These are phyloP conservation scores for Serranus cabrilla DNA, from an alignment of 2,797 vertebrate species.

Conservation along the genomic window DNA sequence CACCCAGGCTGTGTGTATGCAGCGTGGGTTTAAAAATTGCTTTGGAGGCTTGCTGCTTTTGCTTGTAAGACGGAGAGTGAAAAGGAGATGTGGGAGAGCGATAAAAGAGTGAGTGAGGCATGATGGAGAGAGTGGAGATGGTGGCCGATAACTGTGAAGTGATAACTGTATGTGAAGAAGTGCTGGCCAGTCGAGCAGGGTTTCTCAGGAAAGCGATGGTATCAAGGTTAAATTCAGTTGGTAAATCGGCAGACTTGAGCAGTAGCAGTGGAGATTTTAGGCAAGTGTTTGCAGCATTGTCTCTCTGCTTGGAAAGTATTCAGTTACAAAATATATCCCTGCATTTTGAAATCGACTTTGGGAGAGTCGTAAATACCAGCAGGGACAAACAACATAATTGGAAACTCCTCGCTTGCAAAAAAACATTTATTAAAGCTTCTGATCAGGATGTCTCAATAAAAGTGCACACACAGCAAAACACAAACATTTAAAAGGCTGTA, in stretches of 20 bases:
- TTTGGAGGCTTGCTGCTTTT: constrained; percentile 32
- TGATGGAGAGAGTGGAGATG: constrained; percentile 25
- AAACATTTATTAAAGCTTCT: not conserved
- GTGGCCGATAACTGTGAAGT: constrained; percentile 9
- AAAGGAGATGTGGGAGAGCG: constrained; percentile 28
- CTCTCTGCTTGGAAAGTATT: not conserved
- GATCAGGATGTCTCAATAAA: not conserved
- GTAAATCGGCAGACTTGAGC: not conserved
- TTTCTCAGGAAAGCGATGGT: not conserved
- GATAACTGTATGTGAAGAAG: constrained; percentile 9
- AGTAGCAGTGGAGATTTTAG: not conserved
- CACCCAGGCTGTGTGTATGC: not conserved
- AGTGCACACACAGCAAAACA: constrained; percentile 9
- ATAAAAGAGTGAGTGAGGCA: constrained; percentile 27
- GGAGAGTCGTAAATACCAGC: not conserved
- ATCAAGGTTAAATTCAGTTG: not conserved
- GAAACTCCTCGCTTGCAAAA: not conserved
- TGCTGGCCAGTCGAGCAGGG: not conserved
- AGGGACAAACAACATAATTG: not conserved
- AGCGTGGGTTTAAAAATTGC: constrained; percentile 21
- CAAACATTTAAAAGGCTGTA: not conserved
- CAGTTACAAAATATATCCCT: no score
- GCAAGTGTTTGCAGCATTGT: not conserved
- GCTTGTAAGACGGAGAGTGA: constrained; percentile 14
- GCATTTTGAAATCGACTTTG: not conserved